Evolutionary conservation across 2,888 invertebrate genomes (phyloP), one percentile per base, ranked within the genome.

Genomic region (Hypomecis punctinalis): DNA sequence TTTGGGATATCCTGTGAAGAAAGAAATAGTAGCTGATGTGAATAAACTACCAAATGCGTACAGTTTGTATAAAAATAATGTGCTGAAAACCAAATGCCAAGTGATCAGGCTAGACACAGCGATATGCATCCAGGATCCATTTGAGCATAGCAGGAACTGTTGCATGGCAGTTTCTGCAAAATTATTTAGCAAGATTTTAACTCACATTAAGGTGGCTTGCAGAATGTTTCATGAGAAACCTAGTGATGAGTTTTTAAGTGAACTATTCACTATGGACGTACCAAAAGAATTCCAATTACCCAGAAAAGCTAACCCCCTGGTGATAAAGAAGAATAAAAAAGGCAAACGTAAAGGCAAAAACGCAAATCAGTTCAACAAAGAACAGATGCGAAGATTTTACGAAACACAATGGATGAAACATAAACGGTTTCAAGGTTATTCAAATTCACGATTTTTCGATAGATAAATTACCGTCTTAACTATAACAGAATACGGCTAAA

Each of bases 41-140:
- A 49, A 72, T 0, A 55, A 46, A 45, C 49, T 83, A 7, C 81
- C 86, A 0, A 39, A 68, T 23, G 78, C 84, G 56, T 93, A 93
- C 81, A 59, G 75, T 5, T 68, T 81, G 11, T 95, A 94, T 69
- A 91, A 86, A 77, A 11, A 64, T 3, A 81, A 78, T 66, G 55
- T 88, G 1, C 47, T 47, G 8, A 63, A 67, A 3, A 72, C 79
- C 11, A 7, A 69, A 7, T 77, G 78, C 61, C 68, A 70, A 60
- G 73, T 81, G 0, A 70, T 94, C 10, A 83, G 80, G 63, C 67
- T 81, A 0, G 77, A 88, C 8, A 75, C 83, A 1, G 69, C 81
- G 0, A 81, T 95, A 62, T 95, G 94, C 68, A 66, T 95, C 6
- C 95, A 95, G 79, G 95, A 95, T 83, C 95, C 95, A 0, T 94